These are phyloP conservation scores for Tethya wilhelma DNA, from an alignment of 37 sponge, comb jelly and placozoan species.

Conservation along the genomic window DNA sequence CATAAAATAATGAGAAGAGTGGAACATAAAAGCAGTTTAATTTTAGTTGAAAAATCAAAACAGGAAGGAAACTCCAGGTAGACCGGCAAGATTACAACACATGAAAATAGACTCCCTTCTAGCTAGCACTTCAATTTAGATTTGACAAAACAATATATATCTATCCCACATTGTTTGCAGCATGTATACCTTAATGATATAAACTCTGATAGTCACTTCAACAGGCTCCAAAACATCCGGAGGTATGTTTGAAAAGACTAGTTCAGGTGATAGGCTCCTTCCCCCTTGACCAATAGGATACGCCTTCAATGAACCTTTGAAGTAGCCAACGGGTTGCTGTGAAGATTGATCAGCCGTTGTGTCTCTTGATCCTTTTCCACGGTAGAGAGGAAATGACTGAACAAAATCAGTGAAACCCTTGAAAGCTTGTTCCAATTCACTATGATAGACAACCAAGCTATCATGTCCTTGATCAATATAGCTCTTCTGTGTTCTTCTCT, in stretches of 20 bases:
- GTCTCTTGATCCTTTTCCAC: slow-evolving; percentile 83
- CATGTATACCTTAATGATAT: slow-evolving; percentile 68
- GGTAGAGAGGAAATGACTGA: slow-evolving; percentile 77
- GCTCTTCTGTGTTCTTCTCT: slow-evolving; percentile 25
- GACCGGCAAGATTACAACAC: no score
- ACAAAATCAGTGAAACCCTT: slow-evolving; percentile 74
- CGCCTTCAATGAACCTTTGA: neutral
- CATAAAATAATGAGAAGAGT: neutral
- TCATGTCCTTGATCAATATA: slow-evolving; percentile 75
- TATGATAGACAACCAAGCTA: slow-evolving; percentile 36
- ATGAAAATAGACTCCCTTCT: no score
- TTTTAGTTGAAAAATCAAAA: neutral
- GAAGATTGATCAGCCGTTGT: slow-evolving; percentile 63
- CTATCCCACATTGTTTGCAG: neutral
- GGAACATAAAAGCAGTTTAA: neutral
- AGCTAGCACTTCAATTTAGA: neutral
- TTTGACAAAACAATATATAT: neutral
- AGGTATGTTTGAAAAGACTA: slow-evolving; percentile 22
- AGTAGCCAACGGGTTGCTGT: slow-evolving; percentile 53
- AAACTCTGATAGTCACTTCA: slow-evolving; percentile 78
- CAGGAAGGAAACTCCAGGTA: neutral
- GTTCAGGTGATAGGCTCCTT: slow-evolving; percentile 46
- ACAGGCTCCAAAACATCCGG: slow-evolving; percentile 51
- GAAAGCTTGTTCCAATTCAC: slow-evolving; percentile 63
- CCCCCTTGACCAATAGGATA: slow-evolving; percentile 17